Evolutionary conservation across 2,888 invertebrate genomes (phyloP).

Genomic region (Lamellibrachia satsuma): DNA sequence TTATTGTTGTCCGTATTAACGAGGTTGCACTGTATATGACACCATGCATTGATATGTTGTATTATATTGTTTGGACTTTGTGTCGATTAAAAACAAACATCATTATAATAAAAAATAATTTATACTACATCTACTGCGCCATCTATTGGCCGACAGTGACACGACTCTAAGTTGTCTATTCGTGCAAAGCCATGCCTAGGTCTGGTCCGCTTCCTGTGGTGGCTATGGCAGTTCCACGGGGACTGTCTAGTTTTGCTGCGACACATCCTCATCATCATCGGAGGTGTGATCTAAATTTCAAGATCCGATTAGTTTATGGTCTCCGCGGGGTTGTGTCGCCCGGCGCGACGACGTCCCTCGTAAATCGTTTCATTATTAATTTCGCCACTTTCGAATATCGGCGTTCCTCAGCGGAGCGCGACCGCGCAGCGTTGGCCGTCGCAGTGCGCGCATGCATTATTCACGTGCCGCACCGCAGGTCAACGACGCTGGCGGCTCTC

Average conservation of each 20-base stretch:
- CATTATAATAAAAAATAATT: neutral
- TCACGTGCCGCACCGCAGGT: neutral
- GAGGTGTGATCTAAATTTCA: neutral
- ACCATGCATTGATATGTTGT: neutral
- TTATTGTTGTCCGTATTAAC: too few relatives aligned
- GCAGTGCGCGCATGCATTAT: neutral
- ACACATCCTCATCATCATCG: neutral
- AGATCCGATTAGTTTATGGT: neutral
- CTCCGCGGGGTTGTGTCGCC: neutral
- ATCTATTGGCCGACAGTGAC: neutral
- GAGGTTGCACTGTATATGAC: neutral
- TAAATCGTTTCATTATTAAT: slow-evolving; percentile 17
- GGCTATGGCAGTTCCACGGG: neutral
- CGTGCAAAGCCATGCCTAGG: neutral
- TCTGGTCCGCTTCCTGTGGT: neutral
- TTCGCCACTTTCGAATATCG: neutral
- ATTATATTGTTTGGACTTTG: neutral
- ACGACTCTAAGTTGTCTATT: neutral
- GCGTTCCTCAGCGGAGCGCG: neutral
- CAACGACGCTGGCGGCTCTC: neutral
- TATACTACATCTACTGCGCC: neutral
- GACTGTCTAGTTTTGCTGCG: neutral
- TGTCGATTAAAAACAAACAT: neutral
- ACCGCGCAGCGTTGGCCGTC: neutral
- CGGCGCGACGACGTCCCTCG: neutral